Evolutionary conservation across 2,888 invertebrate genomes (phyloP).

Genomic region (Ischnura elegans): DNA sequence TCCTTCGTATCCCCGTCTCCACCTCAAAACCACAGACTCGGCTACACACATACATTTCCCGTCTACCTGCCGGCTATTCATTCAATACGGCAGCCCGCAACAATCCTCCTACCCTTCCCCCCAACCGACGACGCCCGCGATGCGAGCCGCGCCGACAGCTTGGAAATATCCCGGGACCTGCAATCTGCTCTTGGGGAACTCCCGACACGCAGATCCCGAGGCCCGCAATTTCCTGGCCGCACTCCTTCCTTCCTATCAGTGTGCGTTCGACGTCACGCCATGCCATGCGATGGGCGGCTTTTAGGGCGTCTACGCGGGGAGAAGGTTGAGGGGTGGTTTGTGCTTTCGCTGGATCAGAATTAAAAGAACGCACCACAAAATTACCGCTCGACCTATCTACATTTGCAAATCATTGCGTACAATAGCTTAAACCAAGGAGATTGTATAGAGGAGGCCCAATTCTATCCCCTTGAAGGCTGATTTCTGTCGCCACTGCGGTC

Average conservation of each 20-base stretch:
- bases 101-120: background rate
- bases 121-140: background rate
- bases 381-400: too few relatives aligned
- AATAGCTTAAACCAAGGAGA: too few relatives aligned
- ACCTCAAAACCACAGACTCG: background rate
- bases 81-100: background rate
- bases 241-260: background rate
- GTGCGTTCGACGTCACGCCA: background rate
- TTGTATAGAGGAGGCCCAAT: too few relatives aligned
- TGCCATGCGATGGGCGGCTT: too few relatives aligned
- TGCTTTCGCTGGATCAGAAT: too few relatives aligned
- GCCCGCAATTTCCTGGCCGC: slow-evolving; percentile 8
- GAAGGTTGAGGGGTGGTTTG: too few relatives aligned
- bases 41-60: background rate
- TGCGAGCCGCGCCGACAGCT: background rate
- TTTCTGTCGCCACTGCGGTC: too few relatives aligned
- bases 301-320: too few relatives aligned
- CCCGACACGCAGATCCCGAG: background rate
- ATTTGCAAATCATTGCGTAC: too few relatives aligned
- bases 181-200: slow-evolving; percentile 39
- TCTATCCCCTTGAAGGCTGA: too few relatives aligned
- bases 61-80: background rate
- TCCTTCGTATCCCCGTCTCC: background rate
- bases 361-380: too few relatives aligned
- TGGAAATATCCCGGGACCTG: slow-evolving; percentile 1